Percentiles rank a stretch among this genome's conserved stretches.
phyloP scores from a whole-genome alignment of 2,888 invertebrate genomes.

The Melieria crassipennis region DNA sequence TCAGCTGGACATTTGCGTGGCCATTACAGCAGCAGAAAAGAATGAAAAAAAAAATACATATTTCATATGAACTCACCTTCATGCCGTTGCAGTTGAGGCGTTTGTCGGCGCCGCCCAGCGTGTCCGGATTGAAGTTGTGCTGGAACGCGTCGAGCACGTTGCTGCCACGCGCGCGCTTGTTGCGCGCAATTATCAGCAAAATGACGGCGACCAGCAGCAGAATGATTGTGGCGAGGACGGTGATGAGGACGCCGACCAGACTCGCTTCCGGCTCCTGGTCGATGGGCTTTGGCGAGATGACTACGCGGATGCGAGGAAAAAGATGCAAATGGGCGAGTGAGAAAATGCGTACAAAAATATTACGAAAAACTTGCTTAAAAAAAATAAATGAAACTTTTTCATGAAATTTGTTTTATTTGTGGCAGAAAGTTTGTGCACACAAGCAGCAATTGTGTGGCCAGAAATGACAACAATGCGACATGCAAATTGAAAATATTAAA shows the following conservation, averaged over 20 bases:
- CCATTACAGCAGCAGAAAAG: too few species aligned
- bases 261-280: constrained; percentile 71
- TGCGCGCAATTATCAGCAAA: constrained; percentile 75
- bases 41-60: too few species aligned
- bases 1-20: too few species aligned
- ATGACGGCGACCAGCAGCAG: constrained; percentile 76
- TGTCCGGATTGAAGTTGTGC: constrained; percentile 66
- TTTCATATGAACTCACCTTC: constrained; percentile 57
- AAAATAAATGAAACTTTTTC: neutral
- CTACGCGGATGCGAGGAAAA: constrained; percentile 46
- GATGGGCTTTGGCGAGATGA: constrained; percentile 68
- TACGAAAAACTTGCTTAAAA: too few species aligned
- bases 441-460: constrained; percentile 15
- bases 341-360: neutral
- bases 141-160: constrained; percentile 66
- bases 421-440: constrained; percentile 1
- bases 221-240: constrained; percentile 77
- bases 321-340: constrained; percentile 18
- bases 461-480: constrained; percentile 16
- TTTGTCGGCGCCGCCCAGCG: constrained; percentile 66
- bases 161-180: constrained; percentile 67
- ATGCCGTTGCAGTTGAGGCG: constrained; percentile 66
- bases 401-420: too few species aligned
- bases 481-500: constrained; percentile 28
- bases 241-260: constrained; percentile 74